phyloP scores from a whole-genome alignment of 2,113 vertebrate species.

The Martes martes region DNA sequence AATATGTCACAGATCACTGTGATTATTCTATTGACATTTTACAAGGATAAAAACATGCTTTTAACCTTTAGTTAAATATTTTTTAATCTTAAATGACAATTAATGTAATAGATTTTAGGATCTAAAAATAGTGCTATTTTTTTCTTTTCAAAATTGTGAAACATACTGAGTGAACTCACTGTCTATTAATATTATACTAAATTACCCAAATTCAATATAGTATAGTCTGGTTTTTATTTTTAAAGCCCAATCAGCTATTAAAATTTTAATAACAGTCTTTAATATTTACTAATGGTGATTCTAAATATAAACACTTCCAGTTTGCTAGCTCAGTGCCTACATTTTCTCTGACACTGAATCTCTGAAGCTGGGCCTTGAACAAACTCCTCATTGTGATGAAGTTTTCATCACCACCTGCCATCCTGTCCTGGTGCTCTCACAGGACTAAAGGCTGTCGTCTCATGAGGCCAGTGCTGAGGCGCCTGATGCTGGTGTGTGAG shows the following conservation, averaged over 20 bases:
- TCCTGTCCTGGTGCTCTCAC: not conserved
- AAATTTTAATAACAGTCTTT: not conserved
- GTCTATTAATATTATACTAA: not conserved
- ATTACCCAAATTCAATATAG: not conserved
- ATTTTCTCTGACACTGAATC: not conserved
- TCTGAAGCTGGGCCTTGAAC: not conserved
- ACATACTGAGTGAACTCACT: not conserved
- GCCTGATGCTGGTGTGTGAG: not conserved
- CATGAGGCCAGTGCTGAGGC: not conserved
- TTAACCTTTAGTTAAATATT: conserved; percentile 32
- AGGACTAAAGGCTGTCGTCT: not conserved
- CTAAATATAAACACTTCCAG: not conserved
- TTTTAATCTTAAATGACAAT: not conserved
- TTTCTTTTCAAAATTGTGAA: not conserved
- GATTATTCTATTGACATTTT: conserved; percentile 6
- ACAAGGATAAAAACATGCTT: not conserved
- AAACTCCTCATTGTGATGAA: not conserved
- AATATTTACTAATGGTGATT: not conserved
- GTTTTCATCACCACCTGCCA: not conserved
- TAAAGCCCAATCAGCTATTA: not conserved
- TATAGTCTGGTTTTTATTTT: not conserved
- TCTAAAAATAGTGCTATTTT: not conserved
- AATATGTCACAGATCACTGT: not conserved
- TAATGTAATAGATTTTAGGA: not conserved
- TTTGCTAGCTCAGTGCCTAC: not conserved